Evolutionary conservation across 2,888 invertebrate species (phyloP), one percentile per base, ranked within the genome.

Genomic region (Dastarcus helophoroides): DNA sequence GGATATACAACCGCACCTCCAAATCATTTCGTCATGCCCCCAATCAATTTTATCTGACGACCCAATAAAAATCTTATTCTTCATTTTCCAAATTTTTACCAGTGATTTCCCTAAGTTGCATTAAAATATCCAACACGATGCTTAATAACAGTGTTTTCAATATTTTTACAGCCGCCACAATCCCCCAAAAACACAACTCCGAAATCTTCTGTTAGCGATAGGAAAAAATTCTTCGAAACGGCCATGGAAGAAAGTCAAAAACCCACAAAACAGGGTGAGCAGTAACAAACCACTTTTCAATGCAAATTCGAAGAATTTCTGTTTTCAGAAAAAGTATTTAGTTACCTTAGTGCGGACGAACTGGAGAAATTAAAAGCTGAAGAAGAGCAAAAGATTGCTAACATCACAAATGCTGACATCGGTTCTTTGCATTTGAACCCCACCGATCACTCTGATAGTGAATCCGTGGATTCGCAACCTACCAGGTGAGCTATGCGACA

Each of bases 161-260:
- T n/a, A n/a, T n/a, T n/a, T 31, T 15, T 15, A 36, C 42, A 62
- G 62, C 62, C 62, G 13, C 61, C 77, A 48, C 74, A 76, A 50
- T 79, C 80, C 51, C 74, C 78, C 51, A 76, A 77, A 56, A 75
- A 73, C 52, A 73, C 73, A 62, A 72, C 76, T 54, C 75, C 76
- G 54, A 85, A 85, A 69, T 79, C 89, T 59, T 79, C 82, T 38
- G 90, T 94, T 54, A 88, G 85, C 61, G 86, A 90, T 65, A 86
- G 88, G 67, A 89, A 89, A 64, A 84, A 81, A 57, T 88, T 91
- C 65, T 95, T 95, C 62, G 94, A 95, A 67, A 80, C 83, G 57
- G 93, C 93, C 39, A 90, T 94, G 78, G 86, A 90, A 65, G 86
- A 89, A 60, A 83, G 83, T 60, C 78, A 83, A 47, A 83, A 85